These are phyloP conservation scores for Galleria mellonella DNA, from an alignment of 1,140 invertebrate genomes.

Conservation along the genomic window DNA sequence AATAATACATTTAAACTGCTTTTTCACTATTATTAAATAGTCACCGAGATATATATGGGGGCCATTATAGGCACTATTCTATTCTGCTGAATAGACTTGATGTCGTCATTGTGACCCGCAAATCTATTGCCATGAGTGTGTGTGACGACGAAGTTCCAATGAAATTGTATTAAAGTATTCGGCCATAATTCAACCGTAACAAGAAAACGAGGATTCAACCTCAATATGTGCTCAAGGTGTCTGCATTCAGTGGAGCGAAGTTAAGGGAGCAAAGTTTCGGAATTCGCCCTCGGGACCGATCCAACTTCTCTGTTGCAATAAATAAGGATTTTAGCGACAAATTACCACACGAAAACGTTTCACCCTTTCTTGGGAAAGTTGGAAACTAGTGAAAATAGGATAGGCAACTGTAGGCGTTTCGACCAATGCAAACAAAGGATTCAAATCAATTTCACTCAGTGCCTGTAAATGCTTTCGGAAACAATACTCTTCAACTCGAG, in stretches of 20 bases:
- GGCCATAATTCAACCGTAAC: conserved; percentile 57
- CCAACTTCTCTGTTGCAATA: conserved; percentile 66
- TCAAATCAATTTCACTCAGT: conserved; percentile 15
- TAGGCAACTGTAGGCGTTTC: conserved; percentile 24
- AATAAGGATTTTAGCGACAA: conserved; percentile 72
- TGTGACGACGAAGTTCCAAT: conserved; percentile 26
- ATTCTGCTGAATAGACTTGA: conserved; percentile 11
- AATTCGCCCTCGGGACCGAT: conserved; percentile 60
- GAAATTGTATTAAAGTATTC: conserved; percentile 56
- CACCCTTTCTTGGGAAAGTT: conserved; percentile 49
- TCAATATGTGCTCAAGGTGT: conserved; percentile 67
- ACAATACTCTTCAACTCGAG: background rate
- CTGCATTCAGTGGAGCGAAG: conserved; percentile 57
- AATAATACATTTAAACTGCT: too few species aligned
- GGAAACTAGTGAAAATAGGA: conserved; percentile 48
- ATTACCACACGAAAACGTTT: conserved; percentile 61
- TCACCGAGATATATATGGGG: background rate
- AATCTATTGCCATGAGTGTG: conserved; percentile 3
- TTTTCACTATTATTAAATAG: too few species aligned
- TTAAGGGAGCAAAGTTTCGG: conserved; percentile 62
- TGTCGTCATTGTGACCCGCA: conserved; percentile 13
- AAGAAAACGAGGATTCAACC: conserved; percentile 62
- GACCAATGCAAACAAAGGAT: conserved; percentile 26
- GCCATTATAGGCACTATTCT: conserved; percentile 2
- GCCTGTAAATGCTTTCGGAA: conserved; percentile 8